A percentile compares a stretch with the other conserved stretches of the same genome.
These are phyloP conservation scores for Lampris incognitus DNA, from an alignment of 2,113 vertebrate genomes.

Conservation along the genomic window DNA sequence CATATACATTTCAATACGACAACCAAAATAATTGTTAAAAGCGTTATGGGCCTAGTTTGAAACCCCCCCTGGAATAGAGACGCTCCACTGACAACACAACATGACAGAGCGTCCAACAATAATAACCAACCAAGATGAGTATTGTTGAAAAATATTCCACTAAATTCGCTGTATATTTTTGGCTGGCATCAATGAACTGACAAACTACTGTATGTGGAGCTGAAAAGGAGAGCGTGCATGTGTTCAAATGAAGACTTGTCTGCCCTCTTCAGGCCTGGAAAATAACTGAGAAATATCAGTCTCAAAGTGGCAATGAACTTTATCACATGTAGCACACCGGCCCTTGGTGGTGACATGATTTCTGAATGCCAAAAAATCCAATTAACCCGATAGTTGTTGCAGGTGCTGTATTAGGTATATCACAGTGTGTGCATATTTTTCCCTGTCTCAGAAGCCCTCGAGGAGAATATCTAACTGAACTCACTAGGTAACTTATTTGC, in stretches of 20 bases:
- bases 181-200: slow-evolving; percentile 25
- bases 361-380: slow-evolving; percentile 59
- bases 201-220: not conserved
- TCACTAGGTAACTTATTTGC: slow-evolving; percentile 74
- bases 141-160: too few relatives aligned
- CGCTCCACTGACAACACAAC: too few relatives aligned
- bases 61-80: too few relatives aligned
- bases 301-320: slow-evolving; percentile 8
- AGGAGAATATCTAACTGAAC: slow-evolving; percentile 63
- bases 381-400: slow-evolving; percentile 70
- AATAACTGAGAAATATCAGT: slow-evolving; percentile 27
- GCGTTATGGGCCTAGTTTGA: slow-evolving; percentile 25
- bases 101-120: too few relatives aligned
- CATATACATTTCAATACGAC: slow-evolving; percentile 32
- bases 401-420: slow-evolving; percentile 46
- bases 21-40: not conserved
- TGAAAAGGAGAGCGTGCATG: not conserved
- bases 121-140: too few relatives aligned
- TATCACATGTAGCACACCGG: slow-evolving; percentile 20
- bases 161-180: not conserved
- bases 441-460: slow-evolving; percentile 28
- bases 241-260: slow-evolving; percentile 57
- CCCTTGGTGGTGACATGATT: not conserved
- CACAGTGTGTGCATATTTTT: slow-evolving; percentile 47
- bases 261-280: slow-evolving; percentile 79